A percentile compares a stretch with the other conserved stretches of the same genome.
These are phyloP conservation scores for Metellina segmentata DNA, from an alignment of 2,888 invertebrate species.

Conservation along the genomic window DNA sequence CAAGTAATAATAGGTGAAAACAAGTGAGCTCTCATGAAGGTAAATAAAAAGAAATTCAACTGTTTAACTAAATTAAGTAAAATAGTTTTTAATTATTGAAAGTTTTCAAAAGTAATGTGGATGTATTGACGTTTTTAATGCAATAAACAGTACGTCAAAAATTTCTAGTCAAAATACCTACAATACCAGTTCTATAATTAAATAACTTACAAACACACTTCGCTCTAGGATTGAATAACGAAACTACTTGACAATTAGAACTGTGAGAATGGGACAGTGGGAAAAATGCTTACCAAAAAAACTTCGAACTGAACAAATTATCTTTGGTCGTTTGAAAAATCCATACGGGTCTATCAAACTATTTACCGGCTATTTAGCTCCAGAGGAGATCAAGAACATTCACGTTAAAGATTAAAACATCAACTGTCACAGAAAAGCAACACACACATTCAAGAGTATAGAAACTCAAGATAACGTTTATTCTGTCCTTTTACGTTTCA, in stretches of 20 bases:
- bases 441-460: background rate
- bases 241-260: background rate
- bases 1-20: no score
- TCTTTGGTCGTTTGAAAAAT: background rate
- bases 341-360: background rate
- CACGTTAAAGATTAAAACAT: conserved; percentile 42
- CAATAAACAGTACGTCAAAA: no score
- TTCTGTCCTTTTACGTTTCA: background rate
- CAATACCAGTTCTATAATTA: background rate
- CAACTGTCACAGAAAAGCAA: conserved; percentile 51
- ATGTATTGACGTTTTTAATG: no score
- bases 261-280: background rate
- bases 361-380: conserved; percentile 1
- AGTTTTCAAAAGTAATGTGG: no score
- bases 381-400: background rate
- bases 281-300: conserved; percentile 21
- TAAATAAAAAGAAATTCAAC: no score
- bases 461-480: background rate
- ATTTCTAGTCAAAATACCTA: background rate
- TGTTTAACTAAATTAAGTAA: no score
- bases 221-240: conserved; percentile 1
- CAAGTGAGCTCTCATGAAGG: no score
- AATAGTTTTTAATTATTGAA: no score
- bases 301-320: background rate
- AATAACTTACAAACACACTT: background rate